Evolutionary conservation across 2,113 vertebrate genomes (phyloP).

Genomic region (Notarius lentiginosus): DNA sequence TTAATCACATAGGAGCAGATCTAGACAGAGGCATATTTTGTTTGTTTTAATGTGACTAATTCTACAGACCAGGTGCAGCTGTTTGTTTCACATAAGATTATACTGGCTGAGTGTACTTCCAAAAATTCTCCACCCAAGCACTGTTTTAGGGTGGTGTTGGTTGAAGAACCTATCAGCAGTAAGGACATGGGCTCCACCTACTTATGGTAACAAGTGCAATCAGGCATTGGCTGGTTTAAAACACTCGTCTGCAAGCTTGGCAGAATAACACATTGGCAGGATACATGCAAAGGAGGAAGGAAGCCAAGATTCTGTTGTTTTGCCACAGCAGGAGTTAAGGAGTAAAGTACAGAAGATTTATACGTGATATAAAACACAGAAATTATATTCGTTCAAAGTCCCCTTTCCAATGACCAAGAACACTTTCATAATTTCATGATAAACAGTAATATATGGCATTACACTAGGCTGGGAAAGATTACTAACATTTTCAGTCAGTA

Average conservation of each 20-base stretch:
- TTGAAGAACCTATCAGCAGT: slow-evolving; percentile 62
- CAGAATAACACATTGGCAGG: slow-evolving; percentile 53
- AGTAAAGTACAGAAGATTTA: neutral
- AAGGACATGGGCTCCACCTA: slow-evolving; percentile 63
- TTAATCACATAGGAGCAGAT: neutral
- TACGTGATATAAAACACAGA: neutral
- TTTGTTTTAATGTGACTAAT: neutral
- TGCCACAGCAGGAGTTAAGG: neutral
- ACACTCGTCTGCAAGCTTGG: slow-evolving; percentile 36
- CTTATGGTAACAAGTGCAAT: neutral
- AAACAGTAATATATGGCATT: slow-evolving; percentile 15
- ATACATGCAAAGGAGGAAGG: neutral
- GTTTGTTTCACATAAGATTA: slow-evolving; percentile 10
- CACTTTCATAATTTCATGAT: slow-evolving; percentile 7
- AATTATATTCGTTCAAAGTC: neutral
- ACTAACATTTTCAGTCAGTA: neutral
- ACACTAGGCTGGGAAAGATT: neutral
- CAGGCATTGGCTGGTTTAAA: slow-evolving; percentile 59
- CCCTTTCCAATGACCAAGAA: neutral
- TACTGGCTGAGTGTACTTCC: neutral
- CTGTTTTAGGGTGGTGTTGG: slow-evolving; percentile 42
- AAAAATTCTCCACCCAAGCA: neutral
- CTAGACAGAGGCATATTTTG: neutral
- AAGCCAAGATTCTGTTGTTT: slow-evolving; percentile 15
- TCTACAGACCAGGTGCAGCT: neutral